Conservation (phyloP, 1,140 invertebrate genomes). For the Drosophila ercepeae region DNA sequence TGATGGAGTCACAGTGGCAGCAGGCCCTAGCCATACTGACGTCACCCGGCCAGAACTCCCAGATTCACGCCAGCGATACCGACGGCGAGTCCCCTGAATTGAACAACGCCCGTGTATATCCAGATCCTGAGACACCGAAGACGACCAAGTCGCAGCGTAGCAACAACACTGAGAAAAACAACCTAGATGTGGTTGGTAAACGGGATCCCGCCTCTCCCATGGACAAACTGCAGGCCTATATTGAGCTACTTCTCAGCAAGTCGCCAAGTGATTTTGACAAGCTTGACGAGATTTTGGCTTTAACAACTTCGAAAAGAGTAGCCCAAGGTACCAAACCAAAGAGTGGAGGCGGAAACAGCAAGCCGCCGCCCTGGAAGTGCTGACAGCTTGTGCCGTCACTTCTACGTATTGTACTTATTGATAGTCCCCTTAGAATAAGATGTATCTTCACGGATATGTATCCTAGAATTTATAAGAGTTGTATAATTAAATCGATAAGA, state of each 20-base stretch:
- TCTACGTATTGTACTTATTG: conserved; percentile 20
- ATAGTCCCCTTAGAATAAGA: neutral
- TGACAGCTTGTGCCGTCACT: conserved; percentile 30
- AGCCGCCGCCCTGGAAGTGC: conserved; percentile 79
- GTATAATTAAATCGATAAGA: conserved; percentile 61
- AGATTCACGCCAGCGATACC: conserved; percentile 38
- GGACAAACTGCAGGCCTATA: conserved; percentile 80
- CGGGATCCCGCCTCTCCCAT: conserved; percentile 65
- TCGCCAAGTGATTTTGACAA: conserved; percentile 80
- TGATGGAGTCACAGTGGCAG: conserved; percentile 92
- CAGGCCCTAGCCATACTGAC: conserved; percentile 90
- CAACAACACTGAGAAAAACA: conserved; percentile 67
- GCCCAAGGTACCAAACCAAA: conserved; percentile 20
- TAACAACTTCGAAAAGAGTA: conserved; percentile 40
- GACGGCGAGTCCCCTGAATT: conserved; percentile 59
- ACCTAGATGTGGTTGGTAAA: conserved; percentile 63
- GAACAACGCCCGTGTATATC: conserved; percentile 61
- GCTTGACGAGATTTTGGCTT: conserved; percentile 69
- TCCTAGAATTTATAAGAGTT: conserved; percentile 7
- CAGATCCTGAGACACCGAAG: conserved; percentile 64
- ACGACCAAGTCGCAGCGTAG: conserved; percentile 67
- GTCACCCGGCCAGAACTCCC: conserved; percentile 69
- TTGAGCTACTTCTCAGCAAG: conserved; percentile 78
- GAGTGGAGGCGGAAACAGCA: conserved; percentile 44
- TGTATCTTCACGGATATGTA: conserved; percentile 3